phyloP scores from a whole-genome alignment of 1,140 invertebrate genomes.

The Penaeus chinensis region DNA sequence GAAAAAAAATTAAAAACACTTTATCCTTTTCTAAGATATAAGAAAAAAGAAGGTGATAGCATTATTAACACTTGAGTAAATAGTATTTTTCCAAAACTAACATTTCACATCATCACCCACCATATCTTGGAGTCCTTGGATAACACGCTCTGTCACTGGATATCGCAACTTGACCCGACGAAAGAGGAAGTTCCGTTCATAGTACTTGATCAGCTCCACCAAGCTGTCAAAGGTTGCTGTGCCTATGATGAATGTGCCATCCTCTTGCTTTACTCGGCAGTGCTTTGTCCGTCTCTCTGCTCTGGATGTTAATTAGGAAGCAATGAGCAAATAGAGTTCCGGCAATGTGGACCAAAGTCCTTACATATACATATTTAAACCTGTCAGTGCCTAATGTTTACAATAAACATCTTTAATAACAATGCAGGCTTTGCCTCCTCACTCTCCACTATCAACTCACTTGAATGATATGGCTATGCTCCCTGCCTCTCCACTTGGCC shows the following conservation, averaged over 20 bases:
- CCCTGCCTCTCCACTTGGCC: slow-evolving; percentile 84
- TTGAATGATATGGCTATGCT: slow-evolving; percentile 94
- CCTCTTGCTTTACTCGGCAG: slow-evolving; percentile 90
- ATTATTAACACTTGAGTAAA: background rate
- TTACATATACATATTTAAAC: no score
- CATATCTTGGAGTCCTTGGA: slow-evolving; percentile 26
- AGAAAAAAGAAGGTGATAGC: slow-evolving; percentile 29
- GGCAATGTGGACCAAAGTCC: no score
- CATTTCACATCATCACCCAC: background rate
- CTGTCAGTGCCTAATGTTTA: no score
- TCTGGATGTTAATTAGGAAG: slow-evolving; percentile 69
- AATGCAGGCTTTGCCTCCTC: no score
- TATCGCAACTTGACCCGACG: slow-evolving; percentile 87
- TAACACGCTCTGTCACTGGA: slow-evolving; percentile 80
- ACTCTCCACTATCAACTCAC: background rate
- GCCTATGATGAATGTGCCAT: slow-evolving; percentile 89
- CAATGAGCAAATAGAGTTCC: no score
- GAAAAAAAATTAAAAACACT: slow-evolving; percentile 27
- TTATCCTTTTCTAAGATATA: no score
- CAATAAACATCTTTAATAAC: no score
- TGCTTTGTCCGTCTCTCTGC: slow-evolving; percentile 95
- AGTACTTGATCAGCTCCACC: slow-evolving; percentile 91
- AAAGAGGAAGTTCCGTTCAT: slow-evolving; percentile 90
- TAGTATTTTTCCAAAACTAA: no score
- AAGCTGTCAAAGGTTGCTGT: slow-evolving; percentile 92